Evolutionary conservation across 2,797 vertebrate genomes (phyloP), one percentile per base, ranked within the genome.

Genomic region (Corythornis leucogaster): DNA sequence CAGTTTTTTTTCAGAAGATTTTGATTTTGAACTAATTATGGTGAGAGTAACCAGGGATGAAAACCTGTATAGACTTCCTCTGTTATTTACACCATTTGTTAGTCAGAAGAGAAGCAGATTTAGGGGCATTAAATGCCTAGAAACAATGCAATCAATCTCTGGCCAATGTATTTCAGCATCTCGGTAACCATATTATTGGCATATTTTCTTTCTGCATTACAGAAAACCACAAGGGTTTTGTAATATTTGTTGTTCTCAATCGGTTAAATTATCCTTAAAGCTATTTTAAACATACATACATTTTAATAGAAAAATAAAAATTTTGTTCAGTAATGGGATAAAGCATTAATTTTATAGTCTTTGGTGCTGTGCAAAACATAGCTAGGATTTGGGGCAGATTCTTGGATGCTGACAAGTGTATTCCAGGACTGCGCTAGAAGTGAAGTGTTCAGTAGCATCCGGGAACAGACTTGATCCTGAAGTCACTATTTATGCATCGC

Each of bases 401-500:
- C 59, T 92, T 83, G 82, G 48, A 84, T 80, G 40, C 57, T 57
- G n/a, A 48, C 1, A 4, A 76, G 22, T 28, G 14, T 73, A 69
- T 84, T 93, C 87, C 62, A 76, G 62, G 62, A 25, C 70, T 83
- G 51, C 2, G 2, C 46, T 58, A 79, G 51, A 90, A 85, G 14
- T 15, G 66, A 81, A 73, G 43, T 3, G 8, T 50, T 94, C 45
- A 2, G 83, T 57, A 92, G 84, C 43, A 94, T 75, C 86, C 2
- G 0, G 83, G 81, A 95, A 94, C 86, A 95, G 95, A 90, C 94
- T 95, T 92, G 94, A 94, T 95, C 94, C 86, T 87, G 45, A 90
- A 96, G 90, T 93, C 94, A 95, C 92, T 95, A 54, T 89, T 91
- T 93, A 82, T 92, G 92, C 93, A 64, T 71, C 42, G 3, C 57